These are phyloP conservation scores for Oreochromis spilurus DNA, from an alignment of 2,113 vertebrate genomes.

Conservation along the genomic window DNA sequence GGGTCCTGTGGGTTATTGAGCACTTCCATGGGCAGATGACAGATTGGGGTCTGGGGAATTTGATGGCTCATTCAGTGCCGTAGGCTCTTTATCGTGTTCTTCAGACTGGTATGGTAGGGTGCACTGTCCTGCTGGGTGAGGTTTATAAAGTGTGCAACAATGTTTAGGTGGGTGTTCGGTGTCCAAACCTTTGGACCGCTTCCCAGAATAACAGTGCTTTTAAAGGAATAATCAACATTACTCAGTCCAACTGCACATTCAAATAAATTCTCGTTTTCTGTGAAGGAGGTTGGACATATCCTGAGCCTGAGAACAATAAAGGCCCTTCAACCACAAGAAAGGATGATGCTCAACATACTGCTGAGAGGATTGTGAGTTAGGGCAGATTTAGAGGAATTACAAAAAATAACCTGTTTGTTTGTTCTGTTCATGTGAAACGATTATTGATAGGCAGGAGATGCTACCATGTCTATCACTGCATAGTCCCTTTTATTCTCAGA, in stretches of 20 bases:
- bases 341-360: background rate
- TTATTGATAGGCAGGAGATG: background rate
- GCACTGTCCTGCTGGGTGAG: background rate
- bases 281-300: background rate
- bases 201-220: background rate
- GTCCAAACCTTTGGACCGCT: background rate
- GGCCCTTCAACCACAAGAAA: background rate
- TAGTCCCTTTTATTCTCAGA: background rate
- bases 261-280: background rate
- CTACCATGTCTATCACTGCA: background rate
- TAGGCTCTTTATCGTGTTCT: background rate
- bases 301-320: background rate
- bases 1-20: background rate
- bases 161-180: fast-evolving
- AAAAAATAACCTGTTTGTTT: background rate
- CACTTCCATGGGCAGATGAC: background rate
- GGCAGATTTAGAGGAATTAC: background rate
- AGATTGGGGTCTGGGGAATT: background rate
- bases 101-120: background rate
- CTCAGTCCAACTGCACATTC: background rate
- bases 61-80: background rate
- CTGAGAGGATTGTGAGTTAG: background rate
- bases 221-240: background rate
- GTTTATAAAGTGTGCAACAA: background rate
- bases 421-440: background rate